These are phyloP conservation scores for Archips crataeganus DNA, from an alignment of 2,888 invertebrate genomes.

Conservation along the genomic window DNA sequence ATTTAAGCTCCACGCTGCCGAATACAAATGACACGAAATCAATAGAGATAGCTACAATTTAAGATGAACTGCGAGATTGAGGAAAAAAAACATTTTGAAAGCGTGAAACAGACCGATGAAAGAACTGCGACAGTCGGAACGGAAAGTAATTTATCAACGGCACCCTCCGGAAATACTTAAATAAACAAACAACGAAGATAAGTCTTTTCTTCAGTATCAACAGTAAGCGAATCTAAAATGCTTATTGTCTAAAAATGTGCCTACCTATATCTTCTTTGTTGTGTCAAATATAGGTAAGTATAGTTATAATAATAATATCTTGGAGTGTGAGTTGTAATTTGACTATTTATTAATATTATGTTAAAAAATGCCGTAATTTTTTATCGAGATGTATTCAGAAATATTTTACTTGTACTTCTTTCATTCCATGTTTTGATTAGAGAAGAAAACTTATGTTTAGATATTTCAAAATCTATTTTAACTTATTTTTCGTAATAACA, in stretches of 20 bases:
- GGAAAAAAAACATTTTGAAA: conserved; percentile 64
- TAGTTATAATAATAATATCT: background rate
- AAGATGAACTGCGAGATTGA: conserved; percentile 62
- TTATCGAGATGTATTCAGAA: no score
- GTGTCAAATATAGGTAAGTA: no score
- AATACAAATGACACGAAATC: conserved; percentile 42
- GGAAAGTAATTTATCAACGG: conserved; percentile 72
- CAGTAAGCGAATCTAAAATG: conserved; percentile 53
- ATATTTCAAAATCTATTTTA: no score
- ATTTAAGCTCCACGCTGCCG: conserved; percentile 23
- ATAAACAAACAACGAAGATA: conserved; percentile 63
- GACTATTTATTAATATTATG: background rate
- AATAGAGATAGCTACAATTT: conserved; percentile 57
- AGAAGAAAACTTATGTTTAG: no score
- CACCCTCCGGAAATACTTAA: conserved; percentile 69
- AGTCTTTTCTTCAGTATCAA: conserved; percentile 55
- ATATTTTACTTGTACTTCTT: no score
- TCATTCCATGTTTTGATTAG: no score
- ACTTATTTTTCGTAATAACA: no score
- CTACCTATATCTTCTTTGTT: background rate
- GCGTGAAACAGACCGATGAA: conserved; percentile 52
- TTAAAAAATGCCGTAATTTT: no score
- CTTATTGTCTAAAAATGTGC: conserved; percentile 52
- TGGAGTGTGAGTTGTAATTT: background rate
- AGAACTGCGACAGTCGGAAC: conserved; percentile 57